A percentile compares a stretch with the other conserved stretches of the same genome.
phyloP scores from a whole-genome alignment of 2,888 invertebrate species.

The Meliscaeva auricollis region DNA sequence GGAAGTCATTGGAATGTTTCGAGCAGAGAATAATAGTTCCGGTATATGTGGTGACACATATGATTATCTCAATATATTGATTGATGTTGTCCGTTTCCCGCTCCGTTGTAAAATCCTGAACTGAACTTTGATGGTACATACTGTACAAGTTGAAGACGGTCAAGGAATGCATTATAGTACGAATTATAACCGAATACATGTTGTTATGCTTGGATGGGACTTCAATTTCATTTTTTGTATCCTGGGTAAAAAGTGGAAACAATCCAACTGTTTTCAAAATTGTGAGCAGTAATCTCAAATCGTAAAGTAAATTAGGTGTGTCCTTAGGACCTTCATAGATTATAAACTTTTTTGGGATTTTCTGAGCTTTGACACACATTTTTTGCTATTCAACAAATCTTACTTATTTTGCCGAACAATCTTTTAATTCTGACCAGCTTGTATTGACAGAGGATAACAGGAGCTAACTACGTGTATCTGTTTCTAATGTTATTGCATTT shows the following conservation, averaged over 20 bases:
- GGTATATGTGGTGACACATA: slow-evolving; percentile 80
- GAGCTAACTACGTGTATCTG: not conserved
- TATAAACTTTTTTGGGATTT: slow-evolving; percentile 31
- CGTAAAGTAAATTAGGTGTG: slow-evolving; percentile 54
- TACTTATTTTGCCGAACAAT: not conserved
- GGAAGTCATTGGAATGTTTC: slow-evolving; percentile 78
- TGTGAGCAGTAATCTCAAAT: slow-evolving; percentile 78
- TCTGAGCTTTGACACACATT: slow-evolving; percentile 57
- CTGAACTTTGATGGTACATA: slow-evolving; percentile 78
- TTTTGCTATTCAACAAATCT: not conserved
- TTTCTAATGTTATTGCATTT: slow-evolving; percentile 54
- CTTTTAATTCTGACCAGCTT: slow-evolving; percentile 32
- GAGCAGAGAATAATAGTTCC: slow-evolving; percentile 79
- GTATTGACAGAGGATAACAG: not conserved
- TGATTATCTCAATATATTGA: slow-evolving; percentile 81
- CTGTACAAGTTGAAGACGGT: slow-evolving; percentile 81
- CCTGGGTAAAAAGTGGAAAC: slow-evolving; percentile 80
- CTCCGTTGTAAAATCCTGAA: slow-evolving; percentile 78
- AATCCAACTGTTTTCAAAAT: slow-evolving; percentile 80
- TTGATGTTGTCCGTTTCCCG: slow-evolving; percentile 81
- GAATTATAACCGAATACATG: slow-evolving; percentile 79
- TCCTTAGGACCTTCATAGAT: slow-evolving; percentile 14
- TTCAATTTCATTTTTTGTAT: slow-evolving; percentile 79
- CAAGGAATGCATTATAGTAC: slow-evolving; percentile 78
- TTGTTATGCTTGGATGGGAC: slow-evolving; percentile 79